A percentile compares a stretch with the other conserved stretches of the same genome.
Conservation (phyloP, 2,797 vertebrate genomes). For the Scarus forsteni region DNA sequence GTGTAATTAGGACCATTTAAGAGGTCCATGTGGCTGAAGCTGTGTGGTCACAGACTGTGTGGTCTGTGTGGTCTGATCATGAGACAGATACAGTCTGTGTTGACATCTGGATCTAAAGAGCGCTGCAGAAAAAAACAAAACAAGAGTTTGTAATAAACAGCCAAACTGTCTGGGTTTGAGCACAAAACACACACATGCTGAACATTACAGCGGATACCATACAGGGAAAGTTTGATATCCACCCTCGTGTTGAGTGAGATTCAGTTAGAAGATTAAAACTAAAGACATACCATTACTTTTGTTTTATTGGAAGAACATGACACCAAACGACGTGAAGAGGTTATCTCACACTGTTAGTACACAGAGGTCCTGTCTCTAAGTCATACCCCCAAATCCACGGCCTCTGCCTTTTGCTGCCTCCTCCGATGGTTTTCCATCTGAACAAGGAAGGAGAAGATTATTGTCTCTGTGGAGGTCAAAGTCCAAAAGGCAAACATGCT, state of each 20-base stretch:
- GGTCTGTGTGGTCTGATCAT: too few relatives aligned
- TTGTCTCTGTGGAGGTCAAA: constrained; percentile 4
- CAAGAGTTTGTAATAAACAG: too few relatives aligned
- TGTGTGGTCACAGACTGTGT: too few relatives aligned
- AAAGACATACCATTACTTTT: not conserved
- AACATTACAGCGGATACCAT: not conserved
- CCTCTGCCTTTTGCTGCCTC: constrained; percentile 90
- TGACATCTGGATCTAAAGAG: not conserved
- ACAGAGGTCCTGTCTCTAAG: not conserved
- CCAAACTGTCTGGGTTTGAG: too few relatives aligned
- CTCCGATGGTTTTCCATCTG: constrained; percentile 94
- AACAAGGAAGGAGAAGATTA: constrained; percentile 63
- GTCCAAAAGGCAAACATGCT: constrained; percentile 24
- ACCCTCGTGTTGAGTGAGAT: not conserved
- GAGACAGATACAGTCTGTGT: too few relatives aligned
- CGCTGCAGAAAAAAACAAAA: not conserved
- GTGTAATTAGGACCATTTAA: too few relatives aligned
- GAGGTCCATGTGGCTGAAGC: too few relatives aligned
- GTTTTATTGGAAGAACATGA: constrained; percentile 4
- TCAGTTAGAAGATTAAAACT: constrained; percentile 1
- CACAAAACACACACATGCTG: not conserved
- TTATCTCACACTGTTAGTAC: constrained; percentile 11
- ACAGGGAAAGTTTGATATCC: not conserved
- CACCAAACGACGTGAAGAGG: constrained; percentile 4
- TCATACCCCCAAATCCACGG: constrained; percentile 91